Base-by-base conservation (phyloP, 1,140 invertebrate genomes). In the Nephila pilipes region DNA sequence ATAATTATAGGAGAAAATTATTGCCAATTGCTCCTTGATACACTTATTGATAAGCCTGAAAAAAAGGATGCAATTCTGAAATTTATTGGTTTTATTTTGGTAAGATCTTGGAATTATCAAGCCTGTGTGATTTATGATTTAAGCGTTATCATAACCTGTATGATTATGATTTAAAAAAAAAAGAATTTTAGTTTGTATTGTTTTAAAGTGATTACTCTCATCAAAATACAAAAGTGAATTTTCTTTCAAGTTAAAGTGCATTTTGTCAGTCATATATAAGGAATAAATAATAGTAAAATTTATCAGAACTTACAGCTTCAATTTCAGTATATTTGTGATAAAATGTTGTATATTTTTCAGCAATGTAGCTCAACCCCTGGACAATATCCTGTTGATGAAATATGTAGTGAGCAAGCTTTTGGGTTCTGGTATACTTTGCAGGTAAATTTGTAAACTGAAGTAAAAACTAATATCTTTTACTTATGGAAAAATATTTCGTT, bases 361-460 rank as follows among this genome's bases (percentile, higher is more conserved):
- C 96, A 97, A 85, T 98, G 98, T 95, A 97, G 97, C 22, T 97
- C 97, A 90, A 96, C 97, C 91, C 97, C 97, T 22, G 98, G 98
- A 0, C 96, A 97, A 90, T 98, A 98, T 96, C 98, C 98, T 0
- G 96, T 97, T 3, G 97, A 99, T 94, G 98, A 99, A 95, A 97
- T 96, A 0, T 97, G 97, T 85, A 98, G 98, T 95, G 97, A 97
- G 80, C 96, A 98, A 94, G 97, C 98, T 0, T 97, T 99, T 95
- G 97, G 97, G 1, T 98, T 99, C 95, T 99, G 98, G 98, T 99
- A 98, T 95, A 97, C 97, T 80, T 95, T 99, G 57, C 98, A 99
- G 96, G 97, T 97, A 94, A 58, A 46, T 22, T 55, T 22, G 22
- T 60, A 20, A 20, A 16, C n/a, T 87, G 83, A 85, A 75, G 12